Percentiles rank a stretch among this genome's conserved stretches.
Conservation (phyloP, 2,113 vertebrate species). For the Petrocephalus zakoni region DNA sequence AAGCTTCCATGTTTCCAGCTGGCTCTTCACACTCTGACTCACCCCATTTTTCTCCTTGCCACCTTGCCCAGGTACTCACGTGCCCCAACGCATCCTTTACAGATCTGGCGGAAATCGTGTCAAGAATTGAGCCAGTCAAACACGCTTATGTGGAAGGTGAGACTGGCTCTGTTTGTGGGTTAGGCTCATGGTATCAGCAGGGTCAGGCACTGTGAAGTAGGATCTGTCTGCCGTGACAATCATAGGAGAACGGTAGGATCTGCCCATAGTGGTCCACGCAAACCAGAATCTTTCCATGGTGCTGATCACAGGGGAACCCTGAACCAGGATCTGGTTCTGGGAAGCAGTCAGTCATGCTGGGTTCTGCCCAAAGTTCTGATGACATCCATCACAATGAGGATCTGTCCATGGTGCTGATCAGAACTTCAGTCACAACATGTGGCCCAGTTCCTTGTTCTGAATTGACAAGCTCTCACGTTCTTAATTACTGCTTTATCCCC, state of each 20-base stretch:
- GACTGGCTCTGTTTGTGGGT: slow-evolving; percentile 29
- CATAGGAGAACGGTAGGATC: neutral
- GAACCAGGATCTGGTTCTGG: neutral
- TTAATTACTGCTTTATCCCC: neutral
- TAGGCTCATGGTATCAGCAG: neutral
- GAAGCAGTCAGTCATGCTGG: neutral
- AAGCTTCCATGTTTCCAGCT: neutral
- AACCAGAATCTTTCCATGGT: too few species aligned
- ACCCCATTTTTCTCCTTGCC: neutral
- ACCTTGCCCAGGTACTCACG: slow-evolving; percentile 64
- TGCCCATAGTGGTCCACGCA: too few species aligned
- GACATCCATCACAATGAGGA: neutral
- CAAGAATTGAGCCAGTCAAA: slow-evolving; percentile 81
- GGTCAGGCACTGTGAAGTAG: neutral
- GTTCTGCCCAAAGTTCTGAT: neutral
- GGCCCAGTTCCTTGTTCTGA: neutral
- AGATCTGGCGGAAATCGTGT: slow-evolving; percentile 89
- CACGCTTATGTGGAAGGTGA: slow-evolving; percentile 65
- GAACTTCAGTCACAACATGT: neutral
- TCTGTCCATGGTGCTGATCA: neutral
- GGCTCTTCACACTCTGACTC: neutral
- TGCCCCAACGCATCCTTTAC: slow-evolving; percentile 90
- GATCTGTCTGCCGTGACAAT: neutral
- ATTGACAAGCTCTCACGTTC: neutral
- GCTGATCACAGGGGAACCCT: too few species aligned